Conservation (phyloP, 2,113 vertebrate species). For the Himantopus leucocephalus region DNA sequence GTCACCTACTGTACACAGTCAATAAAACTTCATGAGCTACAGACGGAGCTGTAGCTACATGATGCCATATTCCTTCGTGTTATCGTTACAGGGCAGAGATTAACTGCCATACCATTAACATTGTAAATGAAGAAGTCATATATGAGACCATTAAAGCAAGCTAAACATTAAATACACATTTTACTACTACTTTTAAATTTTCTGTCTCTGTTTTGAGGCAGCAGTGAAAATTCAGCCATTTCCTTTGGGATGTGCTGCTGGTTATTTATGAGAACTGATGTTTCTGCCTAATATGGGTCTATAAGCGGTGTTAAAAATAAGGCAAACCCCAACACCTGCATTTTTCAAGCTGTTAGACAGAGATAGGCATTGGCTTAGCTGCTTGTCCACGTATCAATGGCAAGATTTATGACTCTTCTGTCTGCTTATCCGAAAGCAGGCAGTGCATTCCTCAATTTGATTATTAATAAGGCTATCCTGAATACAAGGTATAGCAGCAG, state of each 20-base stretch:
- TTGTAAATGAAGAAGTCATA: conserved; percentile 30
- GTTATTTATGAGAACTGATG: not conserved
- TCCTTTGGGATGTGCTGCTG: not conserved
- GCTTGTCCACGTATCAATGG: not conserved
- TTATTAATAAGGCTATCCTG: not conserved
- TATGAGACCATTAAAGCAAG: conserved; percentile 17
- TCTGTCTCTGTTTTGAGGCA: not conserved
- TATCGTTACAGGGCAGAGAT: not conserved
- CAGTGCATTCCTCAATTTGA: not conserved
- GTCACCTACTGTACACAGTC: not conserved
- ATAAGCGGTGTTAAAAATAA: not conserved
- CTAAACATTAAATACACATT: not conserved
- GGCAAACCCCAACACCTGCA: not conserved
- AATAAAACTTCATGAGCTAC: not conserved
- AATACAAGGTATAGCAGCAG: not conserved
- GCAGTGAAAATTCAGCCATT: not conserved
- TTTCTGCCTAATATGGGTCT: not conserved
- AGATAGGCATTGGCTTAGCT: conserved; percentile 6
- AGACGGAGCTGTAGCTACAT: conserved; percentile 1
- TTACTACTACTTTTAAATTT: conserved; percentile 14
- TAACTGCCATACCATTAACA: not conserved
- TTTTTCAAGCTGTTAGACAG: conserved; percentile 39
- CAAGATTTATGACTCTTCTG: conserved; percentile 17
- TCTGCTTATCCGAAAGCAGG: conserved; percentile 21
- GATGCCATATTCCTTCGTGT: not conserved